Evolutionary conservation across 2,888 invertebrate genomes (phyloP).

Genomic region (Dicycla oo): DNA sequence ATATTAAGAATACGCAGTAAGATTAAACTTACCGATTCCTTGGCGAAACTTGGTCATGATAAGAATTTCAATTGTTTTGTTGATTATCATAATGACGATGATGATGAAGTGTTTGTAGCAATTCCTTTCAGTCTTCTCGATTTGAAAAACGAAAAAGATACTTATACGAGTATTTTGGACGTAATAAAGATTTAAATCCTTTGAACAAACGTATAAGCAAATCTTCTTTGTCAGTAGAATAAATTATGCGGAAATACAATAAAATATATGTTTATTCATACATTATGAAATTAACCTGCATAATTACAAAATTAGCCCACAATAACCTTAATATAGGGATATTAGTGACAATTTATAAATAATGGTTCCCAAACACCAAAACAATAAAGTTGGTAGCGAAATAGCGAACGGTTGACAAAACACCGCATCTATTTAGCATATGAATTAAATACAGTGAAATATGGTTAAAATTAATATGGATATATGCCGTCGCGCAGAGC

Average conservation of each 20-base stretch:
- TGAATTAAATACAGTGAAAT: constrained; percentile 95
- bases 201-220: too few relatives aligned
- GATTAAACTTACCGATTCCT: not conserved
- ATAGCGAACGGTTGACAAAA: constrained; percentile 87
- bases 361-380: constrained; percentile 67
- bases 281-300: constrained; percentile 27
- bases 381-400: constrained; percentile 74
- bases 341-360: constrained; percentile 67
- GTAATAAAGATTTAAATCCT: too few relatives aligned
- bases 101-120: not conserved
- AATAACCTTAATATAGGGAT: constrained; percentile 47
- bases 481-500: constrained; percentile 88
- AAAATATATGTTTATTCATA: not conserved
- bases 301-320: constrained; percentile 27
- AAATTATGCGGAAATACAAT: not conserved
- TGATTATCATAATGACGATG: not conserved
- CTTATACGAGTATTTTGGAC: too few relatives aligned
- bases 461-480: constrained; percentile 94
- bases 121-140: not conserved
- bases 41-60: not conserved
- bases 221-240: too few relatives aligned
- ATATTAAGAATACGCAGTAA: not conserved
- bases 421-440: constrained; percentile 93
- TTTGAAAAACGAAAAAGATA: too few relatives aligned
- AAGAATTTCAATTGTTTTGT: not conserved